Conservation (phyloP, 2,888 invertebrate species). For the Lysandra bellargus region DNA sequence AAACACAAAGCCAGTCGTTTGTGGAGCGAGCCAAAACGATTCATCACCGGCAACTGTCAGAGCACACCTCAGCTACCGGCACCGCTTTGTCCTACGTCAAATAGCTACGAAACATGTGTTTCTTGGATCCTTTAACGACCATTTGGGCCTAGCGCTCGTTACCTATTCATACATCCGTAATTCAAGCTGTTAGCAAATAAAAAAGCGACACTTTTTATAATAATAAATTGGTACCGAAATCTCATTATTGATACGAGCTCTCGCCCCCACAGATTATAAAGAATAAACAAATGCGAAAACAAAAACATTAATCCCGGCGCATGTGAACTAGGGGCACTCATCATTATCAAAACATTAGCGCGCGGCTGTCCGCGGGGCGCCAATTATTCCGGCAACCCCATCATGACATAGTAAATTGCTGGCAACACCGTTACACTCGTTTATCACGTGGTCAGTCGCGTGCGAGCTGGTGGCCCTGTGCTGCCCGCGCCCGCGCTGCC, state of each 20-base stretch:
- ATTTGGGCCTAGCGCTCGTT: background rate
- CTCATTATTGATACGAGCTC: conserved; percentile 52
- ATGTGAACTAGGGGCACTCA: conserved; percentile 62
- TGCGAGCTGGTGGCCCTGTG: conserved; percentile 45
- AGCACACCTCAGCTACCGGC: conserved; percentile 38
- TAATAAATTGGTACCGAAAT: conserved; percentile 35
- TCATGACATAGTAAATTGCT: conserved; percentile 63
- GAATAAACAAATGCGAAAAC: conserved; percentile 66
- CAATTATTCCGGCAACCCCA: conserved; percentile 77
- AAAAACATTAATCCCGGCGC: conserved; percentile 60
- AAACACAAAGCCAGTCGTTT: conserved; percentile 22
- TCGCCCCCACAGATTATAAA: conserved; percentile 46
- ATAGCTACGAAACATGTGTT: conserved; percentile 26
- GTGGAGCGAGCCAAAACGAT: conserved; percentile 48
- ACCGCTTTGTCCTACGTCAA: conserved; percentile 36
- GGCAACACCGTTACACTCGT: conserved; percentile 67
- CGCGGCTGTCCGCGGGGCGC: conserved; percentile 72
- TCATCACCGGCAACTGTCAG: conserved; percentile 48
- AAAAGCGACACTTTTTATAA: conserved; percentile 35
- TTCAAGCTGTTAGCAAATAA: background rate
- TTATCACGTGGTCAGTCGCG: conserved; percentile 61
- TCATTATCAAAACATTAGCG: conserved; percentile 77
- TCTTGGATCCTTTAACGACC: background rate
- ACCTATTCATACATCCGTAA: background rate
- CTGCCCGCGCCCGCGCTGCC: conserved; percentile 5